Evolutionary conservation across 2,113 vertebrate species (phyloP).

Genomic region (Sinocyclocheilus anshuiensis): DNA sequence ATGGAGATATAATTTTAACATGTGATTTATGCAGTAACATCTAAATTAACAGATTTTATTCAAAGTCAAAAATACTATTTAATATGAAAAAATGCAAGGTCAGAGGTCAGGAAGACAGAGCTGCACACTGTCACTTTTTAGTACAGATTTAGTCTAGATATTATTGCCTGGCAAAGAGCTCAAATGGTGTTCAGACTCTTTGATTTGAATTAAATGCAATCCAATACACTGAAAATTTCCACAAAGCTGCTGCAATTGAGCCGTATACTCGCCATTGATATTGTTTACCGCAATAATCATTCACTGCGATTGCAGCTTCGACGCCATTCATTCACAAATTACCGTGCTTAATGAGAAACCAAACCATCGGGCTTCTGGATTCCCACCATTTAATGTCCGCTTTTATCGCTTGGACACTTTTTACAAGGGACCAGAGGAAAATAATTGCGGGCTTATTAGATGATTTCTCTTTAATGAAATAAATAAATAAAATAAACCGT

Average conservation of each 20-base stretch:
- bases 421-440: slow-evolving; percentile 50
- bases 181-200: slow-evolving; percentile 13
- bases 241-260: slow-evolving; percentile 21
- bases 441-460: slow-evolving; percentile 58
- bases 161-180: neutral
- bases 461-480: slow-evolving; percentile 76
- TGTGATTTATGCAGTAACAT: neutral
- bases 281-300: slow-evolving; percentile 24
- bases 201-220: slow-evolving; percentile 7
- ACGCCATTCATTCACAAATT: slow-evolving; percentile 29
- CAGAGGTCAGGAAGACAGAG: neutral
- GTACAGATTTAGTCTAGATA: neutral
- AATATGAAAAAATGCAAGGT: neutral
- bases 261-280: neutral
- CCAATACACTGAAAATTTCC: slow-evolving; percentile 18
- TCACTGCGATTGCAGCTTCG: slow-evolving; percentile 33
- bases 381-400: slow-evolving; percentile 35
- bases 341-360: slow-evolving; percentile 27
- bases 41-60: neutral
- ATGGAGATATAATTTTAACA: neutral
- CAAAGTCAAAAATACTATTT: neutral
- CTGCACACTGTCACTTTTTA: neutral
- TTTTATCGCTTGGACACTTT: slow-evolving; percentile 52
- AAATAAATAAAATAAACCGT: slow-evolving; percentile 90
- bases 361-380: slow-evolving; percentile 26